Evolutionary conservation across 2,888 invertebrate genomes (phyloP), one percentile per base, ranked within the genome.

Genomic region (Stomorhina lunata): DNA sequence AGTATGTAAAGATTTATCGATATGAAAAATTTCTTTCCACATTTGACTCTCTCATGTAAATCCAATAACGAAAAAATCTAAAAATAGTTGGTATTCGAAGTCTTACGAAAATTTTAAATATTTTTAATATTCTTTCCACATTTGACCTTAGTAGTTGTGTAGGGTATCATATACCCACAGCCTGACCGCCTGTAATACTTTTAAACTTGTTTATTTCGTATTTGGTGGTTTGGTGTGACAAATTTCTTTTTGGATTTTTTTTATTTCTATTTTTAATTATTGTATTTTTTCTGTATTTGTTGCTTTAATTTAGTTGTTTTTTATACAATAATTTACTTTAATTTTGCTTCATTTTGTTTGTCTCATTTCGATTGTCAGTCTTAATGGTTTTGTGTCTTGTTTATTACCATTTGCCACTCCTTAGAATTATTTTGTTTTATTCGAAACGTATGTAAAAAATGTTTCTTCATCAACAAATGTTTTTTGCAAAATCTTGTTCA

Each of bases 371-470:
- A 20, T 75, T 82, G 79, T 79, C 78, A 61, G 57, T 66, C 15
- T 59, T 79, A 79, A 76, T 82, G 82, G 59, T 59, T 68, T 75
- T 75, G 12, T 65, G 50, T 65, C 53, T 68, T 80, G 76, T 80
- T 80, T 81, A 80, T 81, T 81, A 57, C 57, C 45, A 63, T 82
- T 82, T 73, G 82, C 55, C 84, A 83, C 83, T 83, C 84, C 84
- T 83, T 79, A 65, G 27, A 82, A 76, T 72, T 80, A 9, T 40
- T 71, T 77, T 68, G 48, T 17, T 68, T 53, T 32, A 7, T 7
- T 53, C 17, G 7, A 4, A 1, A 32, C n/a, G 9, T 17, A 29
- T 61, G 34, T 29, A 20, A 29, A 12, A 53, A 61, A n/a, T n/a
- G 17, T 65, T 43, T 48, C 17, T 48, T 2, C 25, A 15, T 45